Evolutionary conservation across 2,797 vertebrate genomes (phyloP), one percentile per base, ranked within the genome.

Genomic region (Diplodus sargus): DNA sequence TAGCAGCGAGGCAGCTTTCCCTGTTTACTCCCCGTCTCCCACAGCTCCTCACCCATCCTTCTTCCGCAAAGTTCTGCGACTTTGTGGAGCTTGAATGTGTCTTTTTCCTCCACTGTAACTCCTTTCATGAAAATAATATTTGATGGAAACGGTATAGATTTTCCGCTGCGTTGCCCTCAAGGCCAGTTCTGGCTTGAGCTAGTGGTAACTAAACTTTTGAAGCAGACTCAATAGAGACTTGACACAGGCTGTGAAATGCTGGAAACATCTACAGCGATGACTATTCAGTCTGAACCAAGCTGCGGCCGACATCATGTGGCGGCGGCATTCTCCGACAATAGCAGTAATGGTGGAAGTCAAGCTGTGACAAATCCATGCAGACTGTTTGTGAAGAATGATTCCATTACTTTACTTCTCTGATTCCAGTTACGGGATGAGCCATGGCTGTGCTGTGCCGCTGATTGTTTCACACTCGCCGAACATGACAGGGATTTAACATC

Each of bases 1-100:
- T 88, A 89, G 90, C 79, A 84, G 85, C 71, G 76, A 87, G 89
- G 90, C 88, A 87, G 85, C 87, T 82, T 80, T 71, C 64, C 47
- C 11, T 47, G 54, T 84, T 81, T 76, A 25, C 69, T 64, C 16
- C 22, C 64, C 3, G 69, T 80, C 84, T 60, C 85, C 49, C 56
- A 57, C 39, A 69, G 47, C 68, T 79, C 70, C 69, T 83, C 69
- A 67, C 76, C 49, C 56, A 65, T 68, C 67, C 62, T 69, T 53
- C 28, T 28, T 63, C 20, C 20, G 7, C 13, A 6, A 25, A 18
- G 28, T 51, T 75, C 39, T 61, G 3, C 43, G 30, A 5, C 52
- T 42, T 14, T 43, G 68, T 57, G 6, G 17, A 10, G 5, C 23
- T 70, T 70, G 11, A 39, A 39, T 39, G 39, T 9, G 9, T 10